Conservation (phyloP, 1,140 invertebrate species). For the Platorchestia sp. region DNA sequence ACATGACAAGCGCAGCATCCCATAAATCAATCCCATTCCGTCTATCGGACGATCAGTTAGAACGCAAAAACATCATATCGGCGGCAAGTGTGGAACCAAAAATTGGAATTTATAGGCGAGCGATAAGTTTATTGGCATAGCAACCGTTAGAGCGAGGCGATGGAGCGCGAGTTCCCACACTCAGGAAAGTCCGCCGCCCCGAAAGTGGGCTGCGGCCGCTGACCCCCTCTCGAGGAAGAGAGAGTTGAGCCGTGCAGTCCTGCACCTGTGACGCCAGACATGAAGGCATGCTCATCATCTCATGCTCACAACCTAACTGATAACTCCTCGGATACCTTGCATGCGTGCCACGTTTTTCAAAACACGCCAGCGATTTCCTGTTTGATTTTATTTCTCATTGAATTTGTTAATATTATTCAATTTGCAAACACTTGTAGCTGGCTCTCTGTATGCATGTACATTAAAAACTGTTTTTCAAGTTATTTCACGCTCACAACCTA, state of each 20-base stretch:
- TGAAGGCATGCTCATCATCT: background rate
- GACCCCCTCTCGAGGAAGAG: background rate
- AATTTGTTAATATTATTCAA: too few species aligned
- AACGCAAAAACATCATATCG: background rate
- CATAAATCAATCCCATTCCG: background rate
- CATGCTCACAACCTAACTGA: background rate
- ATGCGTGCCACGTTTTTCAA: background rate
- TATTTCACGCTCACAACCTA: background rate
- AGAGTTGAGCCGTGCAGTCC: background rate
- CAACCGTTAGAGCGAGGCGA: conserved; percentile 30
- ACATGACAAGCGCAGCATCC: background rate
- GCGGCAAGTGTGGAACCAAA: background rate
- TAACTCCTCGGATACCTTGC: background rate
- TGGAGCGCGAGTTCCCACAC: conserved; percentile 38
- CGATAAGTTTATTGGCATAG: conserved; percentile 39
- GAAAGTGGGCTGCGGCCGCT: conserved; percentile 44
- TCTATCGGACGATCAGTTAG: background rate
- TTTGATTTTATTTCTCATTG: too few species aligned
- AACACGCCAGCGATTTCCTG: too few species aligned
- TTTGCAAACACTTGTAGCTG: too few species aligned
- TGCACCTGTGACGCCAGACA: background rate
- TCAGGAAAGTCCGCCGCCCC: conserved; percentile 37
- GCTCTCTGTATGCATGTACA: too few species aligned
- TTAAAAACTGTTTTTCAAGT: too few species aligned
- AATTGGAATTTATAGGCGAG: background rate